Base-by-base conservation (phyloP, 2,113 vertebrate genomes). In the Corvus cornix region DNA sequence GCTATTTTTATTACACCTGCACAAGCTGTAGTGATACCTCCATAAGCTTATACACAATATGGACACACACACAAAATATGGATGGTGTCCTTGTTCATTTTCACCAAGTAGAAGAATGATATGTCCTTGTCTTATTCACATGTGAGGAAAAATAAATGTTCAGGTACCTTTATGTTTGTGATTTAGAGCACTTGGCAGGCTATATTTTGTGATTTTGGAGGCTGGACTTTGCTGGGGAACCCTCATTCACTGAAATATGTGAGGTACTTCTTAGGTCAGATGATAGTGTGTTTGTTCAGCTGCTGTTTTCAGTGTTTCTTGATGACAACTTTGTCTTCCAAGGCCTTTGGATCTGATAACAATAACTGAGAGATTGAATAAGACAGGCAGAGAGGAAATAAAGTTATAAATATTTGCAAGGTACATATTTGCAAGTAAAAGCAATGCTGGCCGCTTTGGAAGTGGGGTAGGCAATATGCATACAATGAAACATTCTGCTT, bases 401-500 rank as follows among this genome's bases (percentile, higher is more conserved):
- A 75, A 86, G 23, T 81, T 95, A 93, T 52, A 93, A 64, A 88
- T 89, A 75, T 96, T 96, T 95, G 51, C 79, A 87, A 75, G 37
- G 76, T 52, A 48, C 76, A 60, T 72, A 88, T 94, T 85, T 96
- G 59, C 3, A 17, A 95, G 63, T 59, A 78, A 86, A 56, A 95
- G 76, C 63, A 88, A 63, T 28, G 27, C 22, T 92, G 80, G 41
- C 64, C 64, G 56, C 77, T 95, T 77, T 92, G 93, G 68, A 89
- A 86, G 56, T 4, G 0, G 23, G 16, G 11, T 56, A 78, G 64
- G 85, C 83, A 84, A 79, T 91, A 48, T 66, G 62, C 44, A 81
- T 31, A 94, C 76, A 96, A 69, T 94, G 76, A 89, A 86, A 56
- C 70, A 92, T 93, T 97, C 64, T 92, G 22, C 87, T 96, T 96